Base-by-base conservation (phyloP, 2,113 vertebrate genomes). In the Scolopax mira region DNA sequence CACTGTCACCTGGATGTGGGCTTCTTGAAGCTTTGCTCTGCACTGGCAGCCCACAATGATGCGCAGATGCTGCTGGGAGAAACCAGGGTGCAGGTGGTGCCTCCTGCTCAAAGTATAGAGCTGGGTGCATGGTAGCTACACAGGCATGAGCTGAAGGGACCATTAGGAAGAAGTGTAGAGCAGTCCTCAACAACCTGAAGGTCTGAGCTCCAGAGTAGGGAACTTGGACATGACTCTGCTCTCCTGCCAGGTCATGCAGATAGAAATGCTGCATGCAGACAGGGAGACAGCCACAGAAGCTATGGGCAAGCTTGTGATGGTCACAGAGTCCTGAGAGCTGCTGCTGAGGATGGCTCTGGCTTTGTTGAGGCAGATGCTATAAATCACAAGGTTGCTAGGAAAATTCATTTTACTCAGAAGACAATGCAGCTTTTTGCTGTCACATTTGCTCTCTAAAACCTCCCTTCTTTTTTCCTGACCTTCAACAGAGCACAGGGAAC, bases 331-430 rank as follows among this genome's bases (percentile, higher is more conserved):
- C n/a, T 42, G 35, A 24, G 31, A 85, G 44, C 44, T 65, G 33
- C 70, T 81, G 54, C 61, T 61, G 28, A 71, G 75, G 28, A 17
- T 35, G 62, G 46, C 27, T 74, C 55, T 93, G 84, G 41, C 25
- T 9, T 37, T 1, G 0, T 0, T 60, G 64, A 41, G n/a, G 27
- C 21, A 66, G 19, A 6, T 5, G 6, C 46, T 31, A 18, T 3
- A 16, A 85, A 64, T 25, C 42, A 25, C 3, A 4, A 42, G 62
- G 30, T 31, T 81, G 22, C 25, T 55, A 61, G 55, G 37, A 44
- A 23, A 42, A 42, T 69, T 81, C 16, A 13, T 27, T 55, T 46
- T 23, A 17, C 18, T 75, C 37, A 52, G 49, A 31, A 72, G 48
- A 19, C 37, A 48, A 44, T 11, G 30, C 33, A 46, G 30, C 30